phyloP scores from a whole-genome alignment of 2,113 vertebrate genomes.

The Pangasianodon gigas region DNA sequence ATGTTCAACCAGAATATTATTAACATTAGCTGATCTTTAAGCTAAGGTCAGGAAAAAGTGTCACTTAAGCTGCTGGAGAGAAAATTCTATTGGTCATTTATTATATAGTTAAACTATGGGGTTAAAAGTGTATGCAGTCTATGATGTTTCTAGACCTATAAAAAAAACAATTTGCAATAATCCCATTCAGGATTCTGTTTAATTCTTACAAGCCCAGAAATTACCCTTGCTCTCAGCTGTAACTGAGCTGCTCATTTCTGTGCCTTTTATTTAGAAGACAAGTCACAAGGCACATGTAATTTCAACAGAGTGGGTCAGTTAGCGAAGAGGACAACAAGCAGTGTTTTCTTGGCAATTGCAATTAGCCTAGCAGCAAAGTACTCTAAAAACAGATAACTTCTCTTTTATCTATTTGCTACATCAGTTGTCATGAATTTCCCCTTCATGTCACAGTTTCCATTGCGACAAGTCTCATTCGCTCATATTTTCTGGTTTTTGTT shows the following conservation, averaged over 20 bases:
- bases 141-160: not conserved
- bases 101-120: not conserved
- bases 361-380: no score
- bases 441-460: not conserved
- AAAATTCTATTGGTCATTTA: not conserved
- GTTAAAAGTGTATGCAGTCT: not conserved
- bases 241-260: not conserved
- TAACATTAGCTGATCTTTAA: no score
- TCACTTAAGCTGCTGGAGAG: not conserved
- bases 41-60: not conserved
- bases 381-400: not conserved
- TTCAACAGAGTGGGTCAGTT: not conserved
- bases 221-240: no score
- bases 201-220: not conserved
- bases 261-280: not conserved
- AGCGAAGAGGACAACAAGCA: no score
- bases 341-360: no score
- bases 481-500: not conserved
- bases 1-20: no score
- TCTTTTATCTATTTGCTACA: not conserved
- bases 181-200: not conserved
- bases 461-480: not conserved
- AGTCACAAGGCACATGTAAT: no score
- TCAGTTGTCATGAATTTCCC: not conserved
- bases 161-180: not conserved